Evolutionary conservation across 1,140 invertebrate genomes (phyloP), one percentile per base, ranked within the genome.

Genomic region (Macrocentrus cingulum): DNA sequence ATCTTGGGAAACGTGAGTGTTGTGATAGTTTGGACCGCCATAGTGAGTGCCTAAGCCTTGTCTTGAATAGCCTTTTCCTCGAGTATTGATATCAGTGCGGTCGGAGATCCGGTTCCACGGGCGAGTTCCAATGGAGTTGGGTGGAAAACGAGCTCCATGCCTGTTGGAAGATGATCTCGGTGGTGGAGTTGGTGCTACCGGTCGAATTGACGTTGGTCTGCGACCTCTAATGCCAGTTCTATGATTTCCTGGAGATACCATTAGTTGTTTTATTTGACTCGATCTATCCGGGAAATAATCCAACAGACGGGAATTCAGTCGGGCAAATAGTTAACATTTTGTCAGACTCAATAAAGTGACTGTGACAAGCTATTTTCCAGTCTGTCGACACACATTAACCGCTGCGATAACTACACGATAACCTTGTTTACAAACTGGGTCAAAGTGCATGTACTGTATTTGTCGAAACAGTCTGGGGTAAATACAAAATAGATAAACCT

Each of bases 1-100:
- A 36, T 60, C 57, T 9, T 15, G 52, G 2, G 49, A 56, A 11
- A 56, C 41, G 50, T 63, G 61, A 56, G 57, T 63, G 20, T 57
- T 52, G 42, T 63, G 51, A 48, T 63, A 34, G 32, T 60, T 48
- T 41, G 22, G 29, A 29, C 41, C 48, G 37, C 16, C 22, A 36
- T n/a, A 37, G 32, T 54, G 36, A 32, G 48, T 41, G 18, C 23
- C 42, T 25, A 41, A 15, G 3, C 16, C 29, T 22, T 57, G 61
- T 39, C 34, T 49, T 22, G 41, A 36, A 42, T 45, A 32, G 18
- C 20, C 41, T 16, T 25, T 25, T 25, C 49, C 54, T 2, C 39
- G 41, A 11, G 37, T 16, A 9, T 11, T 41, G 6, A 53, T 32
- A 39, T 52, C 23, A 32, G 29, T 39, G 11, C 42, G 8, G n/a